phyloP scores from a whole-genome alignment of 2,888 invertebrate genomes.

The Caenorhabditis virilis region DNA sequence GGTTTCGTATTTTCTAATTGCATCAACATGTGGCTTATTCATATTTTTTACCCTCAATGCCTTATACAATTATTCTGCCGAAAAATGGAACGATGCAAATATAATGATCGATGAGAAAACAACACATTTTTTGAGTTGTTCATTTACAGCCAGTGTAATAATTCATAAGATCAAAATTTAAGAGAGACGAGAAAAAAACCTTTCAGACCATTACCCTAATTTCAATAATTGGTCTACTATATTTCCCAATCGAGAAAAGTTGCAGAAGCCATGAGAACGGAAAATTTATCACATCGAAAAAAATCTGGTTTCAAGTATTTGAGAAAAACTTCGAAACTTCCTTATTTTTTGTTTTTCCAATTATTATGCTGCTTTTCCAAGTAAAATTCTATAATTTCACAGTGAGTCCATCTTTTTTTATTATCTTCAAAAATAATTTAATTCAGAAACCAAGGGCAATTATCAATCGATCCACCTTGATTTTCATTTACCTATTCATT shows the following conservation, averaged over 20 bases:
- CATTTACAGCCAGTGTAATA: no score
- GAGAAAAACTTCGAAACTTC: not conserved
- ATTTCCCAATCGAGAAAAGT: not conserved
- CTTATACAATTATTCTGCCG: no score
- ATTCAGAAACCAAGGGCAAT: not conserved
- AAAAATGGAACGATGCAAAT: no score
- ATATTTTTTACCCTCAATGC: no score
- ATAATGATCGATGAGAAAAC: no score
- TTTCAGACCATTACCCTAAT: no score
- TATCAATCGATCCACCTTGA: not conserved
- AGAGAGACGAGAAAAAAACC: no score
- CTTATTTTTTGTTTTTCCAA: not conserved
- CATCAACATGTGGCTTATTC: no score
- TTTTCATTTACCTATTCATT: not conserved
- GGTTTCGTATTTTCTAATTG: no score
- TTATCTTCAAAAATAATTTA: not conserved
- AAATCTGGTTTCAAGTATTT: not conserved
- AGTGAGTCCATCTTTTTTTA: not conserved
- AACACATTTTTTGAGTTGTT: no score
- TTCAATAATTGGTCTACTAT: not conserved
- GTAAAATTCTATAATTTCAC: not conserved
- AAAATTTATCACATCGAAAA: not conserved
- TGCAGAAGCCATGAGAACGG: not conserved
- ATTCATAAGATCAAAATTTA: no score
- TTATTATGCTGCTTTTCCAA: no score